Evolutionary conservation across 1,140 invertebrate species (phyloP).

Genomic region (Prorops nasuta): DNA sequence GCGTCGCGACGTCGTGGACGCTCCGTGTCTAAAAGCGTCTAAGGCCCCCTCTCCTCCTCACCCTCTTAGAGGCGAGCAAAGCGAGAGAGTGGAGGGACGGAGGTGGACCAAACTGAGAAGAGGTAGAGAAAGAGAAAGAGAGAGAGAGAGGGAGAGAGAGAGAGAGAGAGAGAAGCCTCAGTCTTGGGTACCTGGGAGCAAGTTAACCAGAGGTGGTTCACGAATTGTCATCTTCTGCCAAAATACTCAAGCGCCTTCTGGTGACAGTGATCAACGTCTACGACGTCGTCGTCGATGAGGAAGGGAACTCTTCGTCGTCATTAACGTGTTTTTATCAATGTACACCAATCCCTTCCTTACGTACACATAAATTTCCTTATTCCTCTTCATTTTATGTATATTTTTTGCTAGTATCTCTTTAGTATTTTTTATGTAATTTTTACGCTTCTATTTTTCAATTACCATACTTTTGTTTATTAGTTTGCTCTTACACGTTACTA

Average conservation of each 20-base stretch:
- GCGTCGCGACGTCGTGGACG: conserved; percentile 50
- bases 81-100: conserved; percentile 7
- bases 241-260: conserved; percentile 23
- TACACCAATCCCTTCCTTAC: no score
- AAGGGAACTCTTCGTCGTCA: conserved; percentile 12
- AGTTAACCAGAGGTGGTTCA: conserved; percentile 22
- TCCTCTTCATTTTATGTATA: no score
- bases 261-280: conserved; percentile 2
- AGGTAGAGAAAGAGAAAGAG: neutral
- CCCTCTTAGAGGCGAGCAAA: conserved; percentile 20
- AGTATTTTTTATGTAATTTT: no score
- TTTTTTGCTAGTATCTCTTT: no score
- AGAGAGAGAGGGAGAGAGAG: conserved; percentile 11
- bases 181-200: conserved; percentile 28
- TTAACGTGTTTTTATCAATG: no score
- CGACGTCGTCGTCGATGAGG: conserved; percentile 12
- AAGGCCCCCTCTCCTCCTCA: conserved; percentile 37
- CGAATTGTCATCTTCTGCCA: conserved; percentile 22
- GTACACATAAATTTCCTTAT: no score
- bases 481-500: no score
- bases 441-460: no score
- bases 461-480: no score
- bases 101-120: neutral
- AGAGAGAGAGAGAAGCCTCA: conserved; percentile 7
- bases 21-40: conserved; percentile 53